These are phyloP conservation scores for Camponotus vicinus DNA, from an alignment of 1,140 invertebrate genomes.

Conservation along the genomic window DNA sequence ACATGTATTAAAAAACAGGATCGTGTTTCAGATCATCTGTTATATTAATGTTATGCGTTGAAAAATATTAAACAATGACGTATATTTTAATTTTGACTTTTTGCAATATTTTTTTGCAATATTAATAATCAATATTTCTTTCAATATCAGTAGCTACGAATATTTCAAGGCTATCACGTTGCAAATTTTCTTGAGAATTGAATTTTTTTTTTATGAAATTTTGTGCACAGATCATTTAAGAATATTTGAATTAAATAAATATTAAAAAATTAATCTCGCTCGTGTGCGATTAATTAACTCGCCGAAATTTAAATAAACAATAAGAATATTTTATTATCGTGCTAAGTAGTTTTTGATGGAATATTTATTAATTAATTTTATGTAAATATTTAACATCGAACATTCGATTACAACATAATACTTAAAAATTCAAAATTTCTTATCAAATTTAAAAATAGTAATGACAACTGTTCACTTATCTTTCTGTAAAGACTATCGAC, in stretches of 20 bases:
- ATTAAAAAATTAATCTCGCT: not conserved
- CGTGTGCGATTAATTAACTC: not conserved
- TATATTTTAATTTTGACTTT: too few relatives aligned
- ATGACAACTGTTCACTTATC: too few relatives aligned
- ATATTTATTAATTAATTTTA: not conserved
- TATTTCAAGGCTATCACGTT: too few relatives aligned
- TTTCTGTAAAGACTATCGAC: too few relatives aligned
- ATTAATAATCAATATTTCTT: not conserved
- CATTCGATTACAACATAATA: not conserved
- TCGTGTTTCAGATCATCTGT: too few relatives aligned
- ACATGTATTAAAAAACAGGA: too few relatives aligned
- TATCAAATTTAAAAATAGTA: too few relatives aligned
- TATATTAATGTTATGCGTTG: too few relatives aligned
- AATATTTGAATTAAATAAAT: not conserved
- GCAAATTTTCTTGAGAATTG: not conserved
- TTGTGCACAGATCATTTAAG: not conserved
- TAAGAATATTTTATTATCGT: not conserved
- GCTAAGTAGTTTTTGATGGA: not conserved
- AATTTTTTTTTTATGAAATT: not conserved
- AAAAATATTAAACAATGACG: too few relatives aligned
- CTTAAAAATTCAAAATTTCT: not conserved
- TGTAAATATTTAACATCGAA: too few relatives aligned
- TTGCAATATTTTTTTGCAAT: not conserved
- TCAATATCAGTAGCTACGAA: too few relatives aligned
- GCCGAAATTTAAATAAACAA: not conserved